Conservation (phyloP, 2,888 invertebrate genomes). For the Scaptomyza parva region DNA sequence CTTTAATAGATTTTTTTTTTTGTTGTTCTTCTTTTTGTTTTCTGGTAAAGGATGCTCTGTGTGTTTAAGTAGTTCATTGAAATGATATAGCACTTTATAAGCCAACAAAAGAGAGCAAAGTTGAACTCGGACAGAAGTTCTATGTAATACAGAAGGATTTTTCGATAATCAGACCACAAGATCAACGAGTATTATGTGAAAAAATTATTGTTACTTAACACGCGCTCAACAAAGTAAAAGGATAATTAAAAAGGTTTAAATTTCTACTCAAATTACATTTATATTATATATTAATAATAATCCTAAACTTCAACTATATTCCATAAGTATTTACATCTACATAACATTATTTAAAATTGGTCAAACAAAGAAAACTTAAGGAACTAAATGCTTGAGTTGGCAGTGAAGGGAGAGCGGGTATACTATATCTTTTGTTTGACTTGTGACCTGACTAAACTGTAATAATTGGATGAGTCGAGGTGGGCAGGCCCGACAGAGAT, state of each 20-base stretch:
- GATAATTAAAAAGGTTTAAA: background rate
- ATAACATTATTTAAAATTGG: conserved; percentile 30
- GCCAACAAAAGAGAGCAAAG: conserved; percentile 18
- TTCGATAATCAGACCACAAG: conserved; percentile 20
- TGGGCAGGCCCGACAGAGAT: conserved; percentile 23
- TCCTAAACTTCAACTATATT: no score
- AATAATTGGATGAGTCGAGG: conserved; percentile 70
- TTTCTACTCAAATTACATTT: background rate
- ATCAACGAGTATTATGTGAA: conserved; percentile 8
- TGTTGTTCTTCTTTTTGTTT: no score
- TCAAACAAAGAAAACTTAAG: conserved; percentile 9
- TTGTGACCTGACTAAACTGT: conserved; percentile 77
- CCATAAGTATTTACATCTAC: conserved; percentile 10
- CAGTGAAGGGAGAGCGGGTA: background rate
- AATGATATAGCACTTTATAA: conserved; percentile 50
- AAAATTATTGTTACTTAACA: conserved; percentile 25
- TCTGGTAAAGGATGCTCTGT: conserved; percentile 38
- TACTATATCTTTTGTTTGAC: conserved; percentile 73
- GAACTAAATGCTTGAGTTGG: background rate
- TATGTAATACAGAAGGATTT: conserved; percentile 23
- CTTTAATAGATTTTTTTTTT: conserved; percentile 35
- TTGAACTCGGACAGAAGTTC: background rate
- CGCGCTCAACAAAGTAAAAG: background rate
- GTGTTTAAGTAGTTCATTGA: conserved; percentile 25
- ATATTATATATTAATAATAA: no score